Percentiles rank a stretch among this genome's conserved stretches.
Conservation (phyloP, 2,113 vertebrate genomes). For the Tympanuchus pallidicinctus region DNA sequence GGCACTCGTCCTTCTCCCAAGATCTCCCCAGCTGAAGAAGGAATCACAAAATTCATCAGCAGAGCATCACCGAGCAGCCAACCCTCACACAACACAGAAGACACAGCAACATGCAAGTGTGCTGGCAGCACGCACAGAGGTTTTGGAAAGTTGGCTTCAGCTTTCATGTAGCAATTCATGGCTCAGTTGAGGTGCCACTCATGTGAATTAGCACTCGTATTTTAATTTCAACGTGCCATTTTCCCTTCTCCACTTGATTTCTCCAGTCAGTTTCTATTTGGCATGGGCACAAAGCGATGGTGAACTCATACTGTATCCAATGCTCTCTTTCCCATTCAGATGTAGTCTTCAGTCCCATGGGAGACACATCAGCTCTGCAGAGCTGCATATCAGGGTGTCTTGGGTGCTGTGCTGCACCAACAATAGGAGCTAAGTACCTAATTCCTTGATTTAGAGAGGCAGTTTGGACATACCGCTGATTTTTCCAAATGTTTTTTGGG, state of each 20-base stretch:
- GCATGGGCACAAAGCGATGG: neutral
- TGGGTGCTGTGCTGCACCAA: neutral
- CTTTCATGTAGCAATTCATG: neutral
- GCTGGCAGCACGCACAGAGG: neutral
- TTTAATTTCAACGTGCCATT: neutral
- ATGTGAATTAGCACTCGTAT: neutral
- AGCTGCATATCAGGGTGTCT: neutral
- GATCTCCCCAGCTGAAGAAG: neutral
- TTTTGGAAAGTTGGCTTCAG: neutral
- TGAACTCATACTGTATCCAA: neutral
- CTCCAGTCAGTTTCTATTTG: neutral
- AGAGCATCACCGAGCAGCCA: neutral
- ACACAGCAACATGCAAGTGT: neutral
- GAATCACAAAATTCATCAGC: neutral
- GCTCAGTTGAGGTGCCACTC: neutral
- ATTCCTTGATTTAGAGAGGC: neutral
- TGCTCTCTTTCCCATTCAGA: neutral
- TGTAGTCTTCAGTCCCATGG: neutral
- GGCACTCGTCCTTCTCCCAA: neutral
- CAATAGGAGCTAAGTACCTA: neutral
- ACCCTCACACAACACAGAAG: neutral
- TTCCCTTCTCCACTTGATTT: neutral
- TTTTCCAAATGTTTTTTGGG: slow-evolving; percentile 36
- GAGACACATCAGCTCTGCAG: neutral
- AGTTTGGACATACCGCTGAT: neutral